phyloP scores from a whole-genome alignment of 2,888 invertebrate species.

The Chloroclysta siterata region DNA sequence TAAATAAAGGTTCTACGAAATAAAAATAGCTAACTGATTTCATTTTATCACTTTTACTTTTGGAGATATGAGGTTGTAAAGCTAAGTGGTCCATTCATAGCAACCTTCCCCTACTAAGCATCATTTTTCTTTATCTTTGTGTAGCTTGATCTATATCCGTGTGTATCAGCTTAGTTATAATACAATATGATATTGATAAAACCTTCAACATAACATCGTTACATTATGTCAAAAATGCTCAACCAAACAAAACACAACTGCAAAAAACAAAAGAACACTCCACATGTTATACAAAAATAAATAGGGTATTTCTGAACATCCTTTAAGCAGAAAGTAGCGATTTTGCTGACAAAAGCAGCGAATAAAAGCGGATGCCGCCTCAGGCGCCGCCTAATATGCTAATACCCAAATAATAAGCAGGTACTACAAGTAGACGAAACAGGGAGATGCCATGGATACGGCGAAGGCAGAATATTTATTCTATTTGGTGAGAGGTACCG shows the following conservation, averaged over 20 bases:
- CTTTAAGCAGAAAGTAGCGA: constrained; percentile 37
- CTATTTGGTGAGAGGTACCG: neutral
- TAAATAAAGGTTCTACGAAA: no score
- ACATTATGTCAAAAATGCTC: neutral
- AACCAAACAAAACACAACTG: neutral
- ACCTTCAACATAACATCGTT: no score
- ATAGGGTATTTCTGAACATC: constrained; percentile 11
- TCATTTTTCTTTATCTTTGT: no score
- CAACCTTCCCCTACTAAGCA: no score
- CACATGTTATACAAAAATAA: constrained; percentile 4
- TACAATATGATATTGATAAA: no score
- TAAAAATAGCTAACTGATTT: no score
- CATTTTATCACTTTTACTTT: no score
- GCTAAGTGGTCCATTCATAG: no score
- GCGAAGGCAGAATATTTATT: neutral
- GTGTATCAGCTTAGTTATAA: no score
- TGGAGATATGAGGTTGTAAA: no score
- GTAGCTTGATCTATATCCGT: no score
- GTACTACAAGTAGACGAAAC: neutral
- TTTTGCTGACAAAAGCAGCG: constrained; percentile 67
- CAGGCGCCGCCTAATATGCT: constrained; percentile 72
- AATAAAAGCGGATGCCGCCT: constrained; percentile 59
- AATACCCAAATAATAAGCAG: constrained; percentile 60
- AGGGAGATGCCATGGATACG: constrained; percentile 3
- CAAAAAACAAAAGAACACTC: neutral